A percentile compares a stretch with the other conserved stretches of the same genome.
These are phyloP conservation scores for Tympanuchus pallidicinctus DNA, from an alignment of 2,113 vertebrate genomes.

Conservation along the genomic window DNA sequence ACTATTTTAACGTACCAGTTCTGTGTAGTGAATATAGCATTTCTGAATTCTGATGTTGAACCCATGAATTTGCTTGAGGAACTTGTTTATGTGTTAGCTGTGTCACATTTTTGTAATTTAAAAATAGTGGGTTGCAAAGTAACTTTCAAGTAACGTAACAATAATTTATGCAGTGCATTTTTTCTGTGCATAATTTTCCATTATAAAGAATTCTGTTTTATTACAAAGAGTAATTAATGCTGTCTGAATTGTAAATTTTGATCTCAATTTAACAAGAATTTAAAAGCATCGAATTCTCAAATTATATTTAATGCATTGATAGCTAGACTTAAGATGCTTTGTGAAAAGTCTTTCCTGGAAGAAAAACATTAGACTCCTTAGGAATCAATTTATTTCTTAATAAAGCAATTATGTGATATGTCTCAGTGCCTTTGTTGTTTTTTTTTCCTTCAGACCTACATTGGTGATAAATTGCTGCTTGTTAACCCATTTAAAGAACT, in stretches of 20 bases:
- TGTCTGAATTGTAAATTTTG: constrained; percentile 20
- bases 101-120: background rate
- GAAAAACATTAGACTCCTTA: background rate
- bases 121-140: background rate
- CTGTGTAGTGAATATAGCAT: background rate
- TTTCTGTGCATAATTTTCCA: background rate
- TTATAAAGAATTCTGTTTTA: background rate
- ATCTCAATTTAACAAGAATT: background rate
- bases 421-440: constrained; percentile 20
- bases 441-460: constrained; percentile 87
- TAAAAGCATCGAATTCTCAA: background rate
- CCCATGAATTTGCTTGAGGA: background rate
- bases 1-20: background rate
- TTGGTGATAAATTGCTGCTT: constrained; percentile 93
- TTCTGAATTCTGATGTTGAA: background rate
- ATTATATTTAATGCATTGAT: background rate
- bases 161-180: background rate
- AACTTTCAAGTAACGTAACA: background rate
- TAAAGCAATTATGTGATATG: background rate
- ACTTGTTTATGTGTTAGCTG: background rate
- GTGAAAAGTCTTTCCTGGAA: background rate
- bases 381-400: background rate
- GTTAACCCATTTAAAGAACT: constrained; percentile 96
- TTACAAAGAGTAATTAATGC: constrained; percentile 25
- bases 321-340: background rate